Conservation (phyloP, 2,797 vertebrate genomes). For the Helarctos malayanus region DNA sequence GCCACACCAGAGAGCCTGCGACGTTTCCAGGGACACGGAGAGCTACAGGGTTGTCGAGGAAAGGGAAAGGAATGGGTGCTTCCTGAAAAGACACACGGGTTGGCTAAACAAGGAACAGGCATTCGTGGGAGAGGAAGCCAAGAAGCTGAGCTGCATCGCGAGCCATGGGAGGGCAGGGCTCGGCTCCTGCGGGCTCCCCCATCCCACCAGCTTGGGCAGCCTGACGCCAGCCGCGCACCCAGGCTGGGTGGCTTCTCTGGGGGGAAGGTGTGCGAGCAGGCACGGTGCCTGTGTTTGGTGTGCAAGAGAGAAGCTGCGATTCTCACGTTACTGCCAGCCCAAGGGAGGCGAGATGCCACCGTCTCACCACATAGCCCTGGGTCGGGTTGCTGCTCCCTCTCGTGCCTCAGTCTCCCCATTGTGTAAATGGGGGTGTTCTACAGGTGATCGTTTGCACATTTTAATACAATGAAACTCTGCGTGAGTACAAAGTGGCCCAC, state of each 20-base stretch:
- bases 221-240: neutral
- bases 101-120: neutral
- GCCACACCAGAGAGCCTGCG: accelerated
- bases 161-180: too few species aligned
- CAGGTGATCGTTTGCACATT: neutral
- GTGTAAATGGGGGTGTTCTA: neutral
- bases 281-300: neutral
- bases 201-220: neutral
- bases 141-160: accelerated
- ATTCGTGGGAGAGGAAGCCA: neutral
- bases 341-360: neutral
- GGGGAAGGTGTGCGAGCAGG: neutral
- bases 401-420: neutral
- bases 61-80: neutral
- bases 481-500: neutral
- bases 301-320: neutral
- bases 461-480: neutral
- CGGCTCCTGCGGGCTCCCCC: too few species aligned
- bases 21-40: neutral
- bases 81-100: neutral
- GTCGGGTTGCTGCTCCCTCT: neutral
- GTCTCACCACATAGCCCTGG: neutral
- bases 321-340: neutral
- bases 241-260: neutral
- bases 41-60: accelerated